Percentiles rank a stretch among this genome's conserved stretches.
Conservation (phyloP, 1,140 invertebrate species). For the Melitaea cinxia region DNA sequence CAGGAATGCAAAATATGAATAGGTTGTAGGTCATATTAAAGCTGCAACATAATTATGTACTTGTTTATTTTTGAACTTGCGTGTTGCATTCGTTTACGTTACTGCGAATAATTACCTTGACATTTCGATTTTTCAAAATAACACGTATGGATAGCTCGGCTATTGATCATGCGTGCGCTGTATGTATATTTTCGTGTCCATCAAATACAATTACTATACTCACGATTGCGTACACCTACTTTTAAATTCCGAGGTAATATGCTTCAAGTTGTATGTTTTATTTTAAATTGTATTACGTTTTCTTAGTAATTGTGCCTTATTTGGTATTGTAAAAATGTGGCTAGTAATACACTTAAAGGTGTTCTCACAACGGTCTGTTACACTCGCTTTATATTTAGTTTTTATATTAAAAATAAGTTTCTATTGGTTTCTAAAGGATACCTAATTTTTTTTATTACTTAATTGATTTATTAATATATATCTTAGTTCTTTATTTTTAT, state of each 20-base stretch:
- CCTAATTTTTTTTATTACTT: no score
- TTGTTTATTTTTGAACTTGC: conserved; percentile 6
- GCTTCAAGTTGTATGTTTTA: conserved; percentile 5
- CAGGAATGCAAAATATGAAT: not conserved
- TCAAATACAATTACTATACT: conserved; percentile 28
- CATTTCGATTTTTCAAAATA: conserved; percentile 31
- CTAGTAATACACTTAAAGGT: no score
- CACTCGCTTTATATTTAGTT: no score
- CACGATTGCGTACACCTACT: not conserved
- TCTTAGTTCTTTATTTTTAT: no score
- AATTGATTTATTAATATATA: no score
- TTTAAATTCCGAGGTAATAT: conserved; percentile 16
- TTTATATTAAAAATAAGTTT: no score
- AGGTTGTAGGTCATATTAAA: conserved; percentile 4
- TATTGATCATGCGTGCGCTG: conserved; percentile 35
- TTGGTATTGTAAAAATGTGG: not conserved
- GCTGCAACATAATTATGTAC: not conserved
- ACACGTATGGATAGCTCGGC: conserved; percentile 27
- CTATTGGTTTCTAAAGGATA: no score
- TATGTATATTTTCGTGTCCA: conserved; percentile 31
- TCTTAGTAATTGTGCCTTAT: not conserved
- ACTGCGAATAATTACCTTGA: conserved; percentile 28
- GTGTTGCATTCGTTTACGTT: conserved; percentile 18
- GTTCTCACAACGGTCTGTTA: no score
- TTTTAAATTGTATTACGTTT: not conserved